Conservation (phyloP, 2,797 vertebrate species). For the Brachymystax lenok region DNA sequence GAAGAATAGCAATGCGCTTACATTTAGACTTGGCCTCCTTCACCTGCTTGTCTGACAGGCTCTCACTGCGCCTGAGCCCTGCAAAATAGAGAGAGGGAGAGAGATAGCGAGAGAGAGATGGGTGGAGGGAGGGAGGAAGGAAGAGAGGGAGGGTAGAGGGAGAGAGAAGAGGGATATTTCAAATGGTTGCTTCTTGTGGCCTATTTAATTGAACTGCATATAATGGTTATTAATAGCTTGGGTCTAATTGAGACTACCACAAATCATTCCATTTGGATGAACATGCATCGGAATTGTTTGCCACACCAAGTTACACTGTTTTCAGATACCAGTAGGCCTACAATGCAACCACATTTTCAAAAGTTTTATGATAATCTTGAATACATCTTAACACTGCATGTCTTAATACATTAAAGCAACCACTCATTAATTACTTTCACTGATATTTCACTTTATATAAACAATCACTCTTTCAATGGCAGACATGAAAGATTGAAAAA, state of each 20-base stretch:
- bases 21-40: slow-evolving; percentile 99
- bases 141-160: neutral
- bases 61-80: slow-evolving; percentile 95
- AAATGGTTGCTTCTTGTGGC: slow-evolving; percentile 25
- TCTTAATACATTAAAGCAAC: neutral
- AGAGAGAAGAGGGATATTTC: slow-evolving; percentile 15
- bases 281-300: neutral
- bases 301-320: neutral
- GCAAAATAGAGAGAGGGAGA: slow-evolving; percentile 18
- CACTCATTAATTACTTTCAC: neutral
- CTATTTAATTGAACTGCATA: slow-evolving; percentile 25
- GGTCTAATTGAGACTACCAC: slow-evolving; percentile 21
- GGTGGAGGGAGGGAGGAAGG: slow-evolving; percentile 21
- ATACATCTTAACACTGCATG: neutral
- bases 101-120: slow-evolving; percentile 2
- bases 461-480: no score
- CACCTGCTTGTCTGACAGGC: slow-evolving; percentile 94
- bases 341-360: neutral
- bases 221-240: slow-evolving; percentile 42
- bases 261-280: slow-evolving; percentile 30
- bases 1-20: slow-evolving; percentile 95
- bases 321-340: neutral
- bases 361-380: neutral
- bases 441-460: no score
- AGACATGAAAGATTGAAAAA: no score